phyloP scores from a whole-genome alignment of 2,888 invertebrate species.

The Danaus chrysippus region DNA sequence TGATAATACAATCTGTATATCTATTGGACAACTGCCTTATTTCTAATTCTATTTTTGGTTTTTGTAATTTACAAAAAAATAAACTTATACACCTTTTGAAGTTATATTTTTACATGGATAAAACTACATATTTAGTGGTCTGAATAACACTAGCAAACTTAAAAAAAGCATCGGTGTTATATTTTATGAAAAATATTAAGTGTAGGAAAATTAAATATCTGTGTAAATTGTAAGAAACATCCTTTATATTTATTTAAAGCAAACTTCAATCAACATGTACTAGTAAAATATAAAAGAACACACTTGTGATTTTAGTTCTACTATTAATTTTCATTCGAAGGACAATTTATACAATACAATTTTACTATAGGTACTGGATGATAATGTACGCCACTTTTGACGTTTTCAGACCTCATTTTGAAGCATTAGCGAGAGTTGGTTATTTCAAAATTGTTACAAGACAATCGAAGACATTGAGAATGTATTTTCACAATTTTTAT shows the following conservation, averaged over 20 bases:
- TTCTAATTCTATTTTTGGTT: too few species aligned
- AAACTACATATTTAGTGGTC: too few species aligned
- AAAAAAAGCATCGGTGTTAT: background rate
- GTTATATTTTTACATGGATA: too few species aligned
- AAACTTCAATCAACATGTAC: background rate
- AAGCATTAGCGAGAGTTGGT: conserved; percentile 52
- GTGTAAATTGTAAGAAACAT: background rate
- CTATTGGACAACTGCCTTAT: too few species aligned
- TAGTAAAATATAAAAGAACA: background rate
- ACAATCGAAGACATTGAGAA: conserved; percentile 36
- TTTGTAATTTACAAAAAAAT: too few species aligned
- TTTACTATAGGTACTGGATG: conserved; percentile 1
- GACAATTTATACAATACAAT: conserved; percentile 10
- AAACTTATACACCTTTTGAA: too few species aligned
- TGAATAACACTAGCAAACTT: background rate
- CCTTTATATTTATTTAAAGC: background rate
- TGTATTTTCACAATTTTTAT: conserved; percentile 43
- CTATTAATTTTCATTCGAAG: background rate
- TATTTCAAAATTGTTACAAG: conserved; percentile 55
- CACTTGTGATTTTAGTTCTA: background rate
- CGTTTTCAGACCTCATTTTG: conserved; percentile 54
- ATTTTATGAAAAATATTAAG: background rate
- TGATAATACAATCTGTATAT: too few species aligned
- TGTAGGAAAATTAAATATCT: background rate
- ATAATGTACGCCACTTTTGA: conserved; percentile 40